Evolutionary conservation across 1,140 invertebrate species (phyloP).

Genomic region (Drosophila sturtevanti): DNA sequence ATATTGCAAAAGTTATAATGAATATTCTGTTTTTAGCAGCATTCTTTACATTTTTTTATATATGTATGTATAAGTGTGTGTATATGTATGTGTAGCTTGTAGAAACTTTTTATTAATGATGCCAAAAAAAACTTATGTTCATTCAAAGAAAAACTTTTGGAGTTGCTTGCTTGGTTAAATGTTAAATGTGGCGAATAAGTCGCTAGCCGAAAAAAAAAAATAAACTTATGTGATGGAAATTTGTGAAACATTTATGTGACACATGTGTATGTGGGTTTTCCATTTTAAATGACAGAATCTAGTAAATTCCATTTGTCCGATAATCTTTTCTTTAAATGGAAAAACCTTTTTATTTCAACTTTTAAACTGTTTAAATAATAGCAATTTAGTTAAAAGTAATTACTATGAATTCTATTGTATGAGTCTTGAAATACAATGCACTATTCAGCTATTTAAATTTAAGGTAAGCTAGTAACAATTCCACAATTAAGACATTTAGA

Average conservation of each 20-base stretch:
- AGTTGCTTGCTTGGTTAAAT: not conserved
- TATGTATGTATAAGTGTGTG: too few species aligned
- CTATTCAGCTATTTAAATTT: not conserved
- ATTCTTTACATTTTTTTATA: not conserved
- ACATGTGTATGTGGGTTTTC: too few species aligned
- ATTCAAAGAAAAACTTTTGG: not conserved
- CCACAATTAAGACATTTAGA: not conserved
- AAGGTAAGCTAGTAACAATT: not conserved
- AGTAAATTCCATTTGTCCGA: too few species aligned
- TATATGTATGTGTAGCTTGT: too few species aligned
- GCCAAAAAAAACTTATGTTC: not conserved
- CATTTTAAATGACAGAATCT: too few species aligned
- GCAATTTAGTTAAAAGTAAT: not conserved
- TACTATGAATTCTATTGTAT: not conserved
- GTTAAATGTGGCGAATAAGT: too few species aligned
- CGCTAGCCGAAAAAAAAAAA: too few species aligned
- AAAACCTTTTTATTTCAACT: not conserved
- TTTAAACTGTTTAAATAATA: slow-evolving; percentile 7
- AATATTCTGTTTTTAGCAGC: too few species aligned
- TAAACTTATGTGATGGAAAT: too few species aligned
- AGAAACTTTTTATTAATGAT: not conserved
- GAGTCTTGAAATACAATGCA: not conserved
- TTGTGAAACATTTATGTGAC: too few species aligned
- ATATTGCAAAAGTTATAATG: too few species aligned
- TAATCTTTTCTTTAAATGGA: too few species aligned